Conservation (phyloP, 2,888 invertebrate species). For the Epicampocera succincta region DNA sequence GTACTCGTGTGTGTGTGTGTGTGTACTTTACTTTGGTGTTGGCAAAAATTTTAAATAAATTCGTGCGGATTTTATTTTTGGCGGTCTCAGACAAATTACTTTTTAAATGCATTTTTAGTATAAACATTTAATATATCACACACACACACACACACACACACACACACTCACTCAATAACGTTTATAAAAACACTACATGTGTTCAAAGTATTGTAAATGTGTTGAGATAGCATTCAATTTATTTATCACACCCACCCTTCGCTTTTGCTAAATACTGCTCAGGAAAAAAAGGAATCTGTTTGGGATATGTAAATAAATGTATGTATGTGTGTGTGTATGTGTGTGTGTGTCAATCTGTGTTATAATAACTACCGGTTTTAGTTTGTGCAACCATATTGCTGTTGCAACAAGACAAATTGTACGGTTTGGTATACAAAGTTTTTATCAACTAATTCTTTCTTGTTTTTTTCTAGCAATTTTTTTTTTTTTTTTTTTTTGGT, state of each 20-base stretch:
- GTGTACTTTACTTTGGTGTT: conserved; percentile 62
- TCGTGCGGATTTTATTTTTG: conserved; percentile 77
- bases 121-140: conserved; percentile 67
- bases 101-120: conserved; percentile 79
- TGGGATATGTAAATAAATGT: conserved; percentile 43
- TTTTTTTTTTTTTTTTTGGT: neutral
- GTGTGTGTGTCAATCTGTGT: conserved; percentile 25
- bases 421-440: conserved; percentile 46
- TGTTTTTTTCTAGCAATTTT: neutral
- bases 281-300: conserved; percentile 24
- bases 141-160: conserved; percentile 19
- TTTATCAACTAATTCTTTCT: conserved; percentile 46
- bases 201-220: conserved; percentile 67
- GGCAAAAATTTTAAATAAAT: conserved; percentile 78
- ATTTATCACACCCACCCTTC: conserved; percentile 54
- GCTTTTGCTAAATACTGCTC: neutral
- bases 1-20: conserved; percentile 28
- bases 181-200: conserved; percentile 49
- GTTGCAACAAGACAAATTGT: conserved; percentile 63
- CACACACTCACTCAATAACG: neutral
- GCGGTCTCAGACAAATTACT: conserved; percentile 79
- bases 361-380: conserved; percentile 70
- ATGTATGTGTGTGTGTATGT: conserved; percentile 3
- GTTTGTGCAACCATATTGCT: conserved; percentile 62
- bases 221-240: conserved; percentile 70